Evolutionary conservation across 2,888 invertebrate genomes (phyloP).

Genomic region (Odontothrips loti): DNA sequence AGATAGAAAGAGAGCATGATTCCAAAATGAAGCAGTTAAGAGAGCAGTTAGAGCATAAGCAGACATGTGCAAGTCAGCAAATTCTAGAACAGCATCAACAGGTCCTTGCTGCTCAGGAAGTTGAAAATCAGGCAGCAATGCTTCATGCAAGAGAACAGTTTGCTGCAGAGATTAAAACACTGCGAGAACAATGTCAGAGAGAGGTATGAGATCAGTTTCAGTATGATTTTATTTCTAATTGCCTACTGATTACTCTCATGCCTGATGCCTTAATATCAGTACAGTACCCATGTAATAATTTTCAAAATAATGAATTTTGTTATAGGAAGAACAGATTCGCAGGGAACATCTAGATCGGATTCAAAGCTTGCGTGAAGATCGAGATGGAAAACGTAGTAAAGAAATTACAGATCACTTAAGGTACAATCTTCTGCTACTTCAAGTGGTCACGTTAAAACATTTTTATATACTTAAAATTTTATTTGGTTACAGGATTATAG

Average conservation of each 20-base stretch:
- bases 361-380: conserved; percentile 45
- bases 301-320: background rate
- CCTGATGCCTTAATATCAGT: background rate
- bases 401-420: conserved; percentile 53
- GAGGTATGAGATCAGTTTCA: conserved; percentile 33
- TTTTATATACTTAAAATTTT: background rate
- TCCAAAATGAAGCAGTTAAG: conserved; percentile 40
- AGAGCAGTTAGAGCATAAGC: conserved; percentile 31
- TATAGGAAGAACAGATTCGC: conserved; percentile 53
- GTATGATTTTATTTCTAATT: background rate
- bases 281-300: background rate
- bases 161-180: conserved; percentile 28
- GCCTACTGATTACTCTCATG: background rate
- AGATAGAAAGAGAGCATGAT: conserved; percentile 43
- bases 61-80: conserved; percentile 32
- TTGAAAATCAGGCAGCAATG: conserved; percentile 36
- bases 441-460: too few species aligned
- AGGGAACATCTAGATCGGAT: conserved; percentile 53
- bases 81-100: conserved; percentile 33
- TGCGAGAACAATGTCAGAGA: conserved; percentile 35
- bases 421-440: background rate
- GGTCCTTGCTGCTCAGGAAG: conserved; percentile 31
- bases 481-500: conserved; percentile 42
- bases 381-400: conserved; percentile 48
- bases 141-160: conserved; percentile 32